A percentile compares a stretch with the other conserved stretches of the same genome.
Evolutionary conservation across 2,888 invertebrate genomes (phyloP).

Genomic region (Gastracanthus pulcherrimus): DNA sequence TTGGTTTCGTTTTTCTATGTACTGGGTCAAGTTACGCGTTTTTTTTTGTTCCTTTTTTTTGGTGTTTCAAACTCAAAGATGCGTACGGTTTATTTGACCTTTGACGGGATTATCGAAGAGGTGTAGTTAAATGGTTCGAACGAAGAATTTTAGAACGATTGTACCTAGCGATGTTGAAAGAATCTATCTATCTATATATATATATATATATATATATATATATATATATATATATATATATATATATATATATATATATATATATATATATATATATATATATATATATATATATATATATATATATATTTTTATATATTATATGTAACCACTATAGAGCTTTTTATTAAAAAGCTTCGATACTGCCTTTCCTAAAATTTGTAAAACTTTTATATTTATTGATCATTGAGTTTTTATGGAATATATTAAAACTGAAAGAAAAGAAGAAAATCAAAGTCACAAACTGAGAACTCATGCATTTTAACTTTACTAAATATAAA

Average conservation of each 20-base stretch:
- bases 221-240: too few species aligned
- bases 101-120: slow-evolving; percentile 1
- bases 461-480: slow-evolving; percentile 12
- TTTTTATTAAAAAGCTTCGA: slow-evolving; percentile 53
- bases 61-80: slow-evolving; percentile 8
- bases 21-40: too few species aligned
- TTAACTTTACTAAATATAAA: slow-evolving; percentile 30
- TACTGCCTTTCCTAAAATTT: slow-evolving; percentile 57
- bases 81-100: slow-evolving; percentile 15
- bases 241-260: too few species aligned
- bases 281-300: too few species aligned
- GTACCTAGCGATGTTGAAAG: slow-evolving; percentile 29
- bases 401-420: slow-evolving; percentile 35
- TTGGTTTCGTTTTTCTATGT: slow-evolving; percentile 14
- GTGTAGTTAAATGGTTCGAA: slow-evolving; percentile 51
- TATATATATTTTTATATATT: too few species aligned
- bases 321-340: slow-evolving; percentile 29
- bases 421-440: slow-evolving; percentile 16
- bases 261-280: too few species aligned
- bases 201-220: too few species aligned
- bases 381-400: slow-evolving; percentile 54
- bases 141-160: slow-evolving; percentile 54
- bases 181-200: slow-evolving; percentile 29
- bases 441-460: slow-evolving; percentile 20
- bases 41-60: slow-evolving; percentile 19